Conservation (phyloP, 2,797 vertebrate genomes). For the Karalla daura region DNA sequence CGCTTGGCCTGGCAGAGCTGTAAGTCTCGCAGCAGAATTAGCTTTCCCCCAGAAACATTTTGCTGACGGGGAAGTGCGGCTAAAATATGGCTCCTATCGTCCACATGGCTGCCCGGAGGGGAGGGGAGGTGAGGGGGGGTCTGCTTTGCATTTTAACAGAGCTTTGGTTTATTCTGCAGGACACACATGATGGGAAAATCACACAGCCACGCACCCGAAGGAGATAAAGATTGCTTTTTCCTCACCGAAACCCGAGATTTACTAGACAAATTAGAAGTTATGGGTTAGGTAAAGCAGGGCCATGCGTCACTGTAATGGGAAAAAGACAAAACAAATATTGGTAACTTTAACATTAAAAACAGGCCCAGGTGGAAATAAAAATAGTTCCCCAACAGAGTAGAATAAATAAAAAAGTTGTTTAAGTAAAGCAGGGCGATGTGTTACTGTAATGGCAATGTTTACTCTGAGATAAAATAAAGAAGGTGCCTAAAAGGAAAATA, state of each 20-base stretch:
- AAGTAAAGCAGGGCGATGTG: slow-evolving; percentile 49
- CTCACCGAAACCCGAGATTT: slow-evolving; percentile 64
- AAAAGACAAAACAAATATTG: slow-evolving; percentile 66
- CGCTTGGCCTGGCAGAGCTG: slow-evolving; percentile 76
- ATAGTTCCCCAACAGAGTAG: slow-evolving; percentile 27
- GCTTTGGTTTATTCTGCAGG: slow-evolving; percentile 72
- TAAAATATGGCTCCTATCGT: slow-evolving; percentile 80
- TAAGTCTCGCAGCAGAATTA: slow-evolving; percentile 83
- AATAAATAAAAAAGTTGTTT: slow-evolving; percentile 61
- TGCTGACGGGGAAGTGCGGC: slow-evolving; percentile 79
- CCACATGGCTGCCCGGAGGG: slow-evolving; percentile 58
- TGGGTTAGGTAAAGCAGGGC: slow-evolving; percentile 52
- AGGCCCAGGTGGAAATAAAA: slow-evolving; percentile 44
- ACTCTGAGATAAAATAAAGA: slow-evolving; percentile 45
- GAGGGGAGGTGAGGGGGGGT: no score
- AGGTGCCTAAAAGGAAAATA: slow-evolving; percentile 23
- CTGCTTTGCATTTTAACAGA: slow-evolving; percentile 84
- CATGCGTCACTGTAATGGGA: slow-evolving; percentile 72
- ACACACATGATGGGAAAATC: slow-evolving; percentile 49
- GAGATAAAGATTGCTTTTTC: slow-evolving; percentile 72
- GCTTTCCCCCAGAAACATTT: slow-evolving; percentile 78
- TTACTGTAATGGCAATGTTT: slow-evolving; percentile 59
- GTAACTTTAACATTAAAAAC: slow-evolving; percentile 55
- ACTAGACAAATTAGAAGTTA: slow-evolving; percentile 74
- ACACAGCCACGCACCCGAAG: slow-evolving; percentile 30